Evolutionary conservation across 2,113 vertebrate species (phyloP).

Genomic region (Hydrochoerus hydrochaeris): DNA sequence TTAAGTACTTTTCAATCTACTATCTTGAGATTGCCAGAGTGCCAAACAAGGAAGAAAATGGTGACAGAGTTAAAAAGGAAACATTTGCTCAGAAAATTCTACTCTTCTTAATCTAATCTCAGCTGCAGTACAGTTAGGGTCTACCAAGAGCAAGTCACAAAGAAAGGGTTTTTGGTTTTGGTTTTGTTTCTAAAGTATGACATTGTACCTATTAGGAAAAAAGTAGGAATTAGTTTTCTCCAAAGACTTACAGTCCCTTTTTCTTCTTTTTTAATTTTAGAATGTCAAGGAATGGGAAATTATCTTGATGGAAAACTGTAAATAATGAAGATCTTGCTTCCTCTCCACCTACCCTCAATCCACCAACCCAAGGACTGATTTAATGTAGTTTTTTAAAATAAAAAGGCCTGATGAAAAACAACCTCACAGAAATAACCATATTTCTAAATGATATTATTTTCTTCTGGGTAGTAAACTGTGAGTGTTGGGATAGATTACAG

Average conservation of each 20-base stretch:
- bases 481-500: not conserved
- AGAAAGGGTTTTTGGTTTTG: not conserved
- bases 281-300: not conserved
- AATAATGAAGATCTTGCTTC: not conserved
- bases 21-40: not conserved
- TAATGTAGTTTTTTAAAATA: not conserved
- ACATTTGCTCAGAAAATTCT: slow-evolving; percentile 11
- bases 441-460: not conserved
- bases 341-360: not conserved
- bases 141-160: not conserved
- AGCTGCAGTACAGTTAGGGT: not conserved
- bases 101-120: not conserved
- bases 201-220: not conserved
- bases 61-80: not conserved
- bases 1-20: not conserved
- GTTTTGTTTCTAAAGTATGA: not conserved
- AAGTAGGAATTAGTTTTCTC: not conserved
- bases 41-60: not conserved
- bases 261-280: not conserved
- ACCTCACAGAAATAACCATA: not conserved
- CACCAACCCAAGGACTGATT: not conserved
- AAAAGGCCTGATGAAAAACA: not conserved
- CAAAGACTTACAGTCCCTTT: not conserved
- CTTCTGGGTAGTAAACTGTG: not conserved
- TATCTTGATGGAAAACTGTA: not conserved